Base-by-base conservation (phyloP, 2,888 invertebrate genomes). In the Pasiphila rectangulata region DNA sequence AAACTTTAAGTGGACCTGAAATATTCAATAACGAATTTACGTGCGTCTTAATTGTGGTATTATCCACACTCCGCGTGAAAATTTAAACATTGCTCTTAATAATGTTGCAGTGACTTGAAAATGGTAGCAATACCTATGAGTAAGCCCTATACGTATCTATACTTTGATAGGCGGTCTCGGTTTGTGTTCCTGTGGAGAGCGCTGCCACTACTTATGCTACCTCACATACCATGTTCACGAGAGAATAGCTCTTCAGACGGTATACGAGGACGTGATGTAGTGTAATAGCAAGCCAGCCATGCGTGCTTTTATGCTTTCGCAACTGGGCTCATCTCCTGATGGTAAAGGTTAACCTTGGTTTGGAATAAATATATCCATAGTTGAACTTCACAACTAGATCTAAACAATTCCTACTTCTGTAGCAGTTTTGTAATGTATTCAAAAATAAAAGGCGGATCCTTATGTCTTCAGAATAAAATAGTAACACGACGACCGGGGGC, bases 1-100 rank as follows among this genome's bases (percentile, higher is more conserved):
- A 60, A 84, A 87, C 73, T 87, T 86, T 72, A 70, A 87, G 86
- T 86, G 84, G 78, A 75, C 62, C 72, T 87, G 70, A 86, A 85
- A 85, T 85, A 87, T 87, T 83, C 76, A 80, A 73, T 76, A 72
- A 69, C 67, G 69, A 77, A 80, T 79, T 82, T 79, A 75, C 50
- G 45, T 45, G 41, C 40, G 37, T 41, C 50, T 50, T 37, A 45
- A 38, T 50, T 45, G 41, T 41, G 74, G 72, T 69, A 63, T 45
- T 50, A 50, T 50, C 32, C 37, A 41, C 68, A 63, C 71, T 70
- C 51, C 16, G 36, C 20, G 17, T 32, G 32, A 32, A 32, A 32
- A 10, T 32, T 32, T 19, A 9, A 19, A 39, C 21, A 32, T 9
- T 34, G 17, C n/a, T 20, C 17, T 19, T 5, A 19, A 39, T 16